Conservation (phyloP, 2,113 vertebrate species). For the Carlito syrichta region DNA sequence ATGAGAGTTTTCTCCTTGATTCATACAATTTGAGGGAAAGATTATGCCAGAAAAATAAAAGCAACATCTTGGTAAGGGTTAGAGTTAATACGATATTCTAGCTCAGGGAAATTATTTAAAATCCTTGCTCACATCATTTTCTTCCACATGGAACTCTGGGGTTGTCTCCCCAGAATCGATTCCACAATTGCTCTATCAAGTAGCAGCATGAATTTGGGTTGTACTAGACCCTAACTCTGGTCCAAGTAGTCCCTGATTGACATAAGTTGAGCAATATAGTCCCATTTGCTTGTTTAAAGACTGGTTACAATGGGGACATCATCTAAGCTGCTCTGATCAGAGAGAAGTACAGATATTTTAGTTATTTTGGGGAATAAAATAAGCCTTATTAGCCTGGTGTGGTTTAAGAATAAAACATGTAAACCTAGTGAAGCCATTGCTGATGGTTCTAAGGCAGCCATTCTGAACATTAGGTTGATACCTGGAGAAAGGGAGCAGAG, state of each 20-base stretch:
- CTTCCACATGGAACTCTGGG: neutral
- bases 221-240: neutral
- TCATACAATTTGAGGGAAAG: neutral
- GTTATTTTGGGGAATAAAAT: neutral
- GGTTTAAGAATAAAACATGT: neutral
- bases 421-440: neutral
- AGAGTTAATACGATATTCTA: neutral
- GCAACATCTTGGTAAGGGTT: neutral
- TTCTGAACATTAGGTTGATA: neutral
- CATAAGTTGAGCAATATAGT: neutral
- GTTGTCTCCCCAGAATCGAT: neutral
- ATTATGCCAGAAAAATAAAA: neutral
- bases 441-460: neutral
- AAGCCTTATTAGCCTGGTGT: neutral
- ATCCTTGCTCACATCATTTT: neutral
- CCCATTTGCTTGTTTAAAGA: neutral
- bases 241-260: accelerated
- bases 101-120: neutral
- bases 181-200: neutral
- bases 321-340: neutral
- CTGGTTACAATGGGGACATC: neutral
- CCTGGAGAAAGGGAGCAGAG: too few species aligned
- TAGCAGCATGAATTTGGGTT: neutral
- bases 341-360: neutral
- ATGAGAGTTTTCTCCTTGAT: neutral